Conservation (phyloP, 2,797 vertebrate species). For the Hozukius guyotensis region DNA sequence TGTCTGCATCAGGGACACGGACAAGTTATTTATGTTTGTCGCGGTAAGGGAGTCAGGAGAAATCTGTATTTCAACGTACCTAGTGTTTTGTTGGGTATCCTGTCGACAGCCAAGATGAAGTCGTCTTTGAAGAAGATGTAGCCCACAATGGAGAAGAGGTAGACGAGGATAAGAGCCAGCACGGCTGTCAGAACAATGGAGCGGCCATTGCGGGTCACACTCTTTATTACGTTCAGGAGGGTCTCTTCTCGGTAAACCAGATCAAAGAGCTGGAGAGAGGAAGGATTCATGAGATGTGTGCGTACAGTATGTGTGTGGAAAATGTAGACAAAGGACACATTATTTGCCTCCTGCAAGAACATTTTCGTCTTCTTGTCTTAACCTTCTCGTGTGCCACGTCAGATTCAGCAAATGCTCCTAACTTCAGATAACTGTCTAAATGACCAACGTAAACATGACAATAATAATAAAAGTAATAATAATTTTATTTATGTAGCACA, state of each 20-base stretch:
- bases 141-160: conserved; percentile 99
- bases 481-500: no score
- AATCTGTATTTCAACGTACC: conserved; percentile 57
- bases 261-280: conserved; percentile 91
- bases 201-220: conserved; percentile 96
- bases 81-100: conserved; percentile 92
- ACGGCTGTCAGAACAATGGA: conserved; percentile 98
- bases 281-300: conserved; percentile 15
- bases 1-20: not conserved
- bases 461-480: no score
- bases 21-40: not conserved
- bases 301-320: not conserved
- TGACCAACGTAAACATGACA: fast-evolving
- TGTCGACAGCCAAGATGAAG: conserved; percentile 95
- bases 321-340: not conserved
- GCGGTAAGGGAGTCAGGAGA: not conserved
- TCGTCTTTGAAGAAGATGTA: conserved; percentile 99
- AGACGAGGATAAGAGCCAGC: conserved; percentile 96
- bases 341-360: not conserved
- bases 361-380: no score
- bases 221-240: conserved; percentile 97
- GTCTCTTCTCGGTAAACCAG: conserved; percentile 98
- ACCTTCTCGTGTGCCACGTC: no score
- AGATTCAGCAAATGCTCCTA: no score
- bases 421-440: no score